phyloP scores from a whole-genome alignment of 2,113 vertebrate genomes.

The Nematolebias whitei region DNA sequence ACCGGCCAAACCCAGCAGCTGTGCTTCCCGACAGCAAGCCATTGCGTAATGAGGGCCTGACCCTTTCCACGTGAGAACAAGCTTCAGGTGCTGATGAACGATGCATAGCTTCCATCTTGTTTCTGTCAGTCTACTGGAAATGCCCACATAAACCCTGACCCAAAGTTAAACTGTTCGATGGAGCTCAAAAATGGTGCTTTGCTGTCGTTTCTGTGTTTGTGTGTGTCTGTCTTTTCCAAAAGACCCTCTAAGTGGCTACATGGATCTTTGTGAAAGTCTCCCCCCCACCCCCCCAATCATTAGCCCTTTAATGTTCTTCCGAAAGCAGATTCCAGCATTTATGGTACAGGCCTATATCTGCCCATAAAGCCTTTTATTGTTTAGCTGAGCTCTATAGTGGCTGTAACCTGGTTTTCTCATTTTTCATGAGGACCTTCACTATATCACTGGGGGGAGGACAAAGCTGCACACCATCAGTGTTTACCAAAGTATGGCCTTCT shows the following conservation, averaged over 20 bases:
- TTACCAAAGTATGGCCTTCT: conserved; percentile 75
- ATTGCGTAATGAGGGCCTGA: conserved; percentile 62
- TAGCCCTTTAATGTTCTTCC: conserved; percentile 77
- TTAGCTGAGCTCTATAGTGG: conserved; percentile 69
- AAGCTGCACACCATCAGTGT: conserved; percentile 75
- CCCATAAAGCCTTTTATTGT: conserved; percentile 80
- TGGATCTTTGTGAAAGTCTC: conserved; percentile 63
- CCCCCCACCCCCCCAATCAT: conserved; percentile 58
- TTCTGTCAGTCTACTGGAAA: conserved; percentile 43
- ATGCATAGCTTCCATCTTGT: conserved; percentile 34
- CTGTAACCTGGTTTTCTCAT: conserved; percentile 77
- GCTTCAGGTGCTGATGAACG: conserved; percentile 59
- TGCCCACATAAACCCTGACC: conserved; percentile 17
- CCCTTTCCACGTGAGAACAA: conserved; percentile 64
- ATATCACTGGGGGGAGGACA: conserved; percentile 67
- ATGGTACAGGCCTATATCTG: conserved; percentile 78
- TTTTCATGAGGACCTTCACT: conserved; percentile 79
- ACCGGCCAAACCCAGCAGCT: conserved; percentile 66
- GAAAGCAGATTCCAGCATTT: conserved; percentile 77
- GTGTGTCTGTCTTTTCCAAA: conserved; percentile 32
- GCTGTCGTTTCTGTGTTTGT: conserved; percentile 7
- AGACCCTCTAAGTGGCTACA: conserved; percentile 47
- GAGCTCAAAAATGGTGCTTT: conserved; percentile 31
- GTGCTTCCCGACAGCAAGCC: conserved; percentile 53
- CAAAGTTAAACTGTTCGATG: conserved; percentile 47